Evolutionary conservation across 1,140 invertebrate species (phyloP).

Genomic region (Calliphora vicina): DNA sequence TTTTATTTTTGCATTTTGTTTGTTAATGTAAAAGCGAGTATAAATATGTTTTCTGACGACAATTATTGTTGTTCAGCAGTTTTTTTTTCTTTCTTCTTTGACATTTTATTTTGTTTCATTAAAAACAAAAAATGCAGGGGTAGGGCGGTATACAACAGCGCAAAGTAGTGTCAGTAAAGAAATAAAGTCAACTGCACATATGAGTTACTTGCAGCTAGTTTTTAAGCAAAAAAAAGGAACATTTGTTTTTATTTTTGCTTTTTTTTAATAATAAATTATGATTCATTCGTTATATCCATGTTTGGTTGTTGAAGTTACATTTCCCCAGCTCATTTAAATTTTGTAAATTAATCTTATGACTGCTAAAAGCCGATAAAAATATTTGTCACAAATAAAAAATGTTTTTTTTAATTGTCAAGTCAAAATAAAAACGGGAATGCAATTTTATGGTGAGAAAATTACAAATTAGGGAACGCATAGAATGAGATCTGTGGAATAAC

Average conservation of each 20-base stretch:
- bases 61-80: not conserved
- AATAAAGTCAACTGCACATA: not conserved
- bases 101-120: not conserved
- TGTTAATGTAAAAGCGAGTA: not conserved
- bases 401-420: too few species aligned
- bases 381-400: too few species aligned
- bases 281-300: not conserved
- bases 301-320: not conserved
- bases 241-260: not conserved
- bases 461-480: too few species aligned
- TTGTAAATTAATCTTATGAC: not conserved
- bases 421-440: too few species aligned
- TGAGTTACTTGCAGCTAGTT: not conserved
- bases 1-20: not conserved
- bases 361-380: not conserved
- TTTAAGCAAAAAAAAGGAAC: not conserved
- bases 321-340: not conserved
- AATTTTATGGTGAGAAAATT: too few species aligned
- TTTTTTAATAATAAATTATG: not conserved
- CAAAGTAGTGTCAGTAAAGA: too few species aligned
- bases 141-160: not conserved
- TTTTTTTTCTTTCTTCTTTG: not conserved
- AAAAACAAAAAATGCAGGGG: not conserved
- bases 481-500: too few species aligned
- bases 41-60: not conserved